Percentiles rank a stretch among this genome's conserved stretches.
These are phyloP conservation scores for Dichetophora obliterata DNA, from an alignment of 2,888 invertebrate species.

Conservation along the genomic window DNA sequence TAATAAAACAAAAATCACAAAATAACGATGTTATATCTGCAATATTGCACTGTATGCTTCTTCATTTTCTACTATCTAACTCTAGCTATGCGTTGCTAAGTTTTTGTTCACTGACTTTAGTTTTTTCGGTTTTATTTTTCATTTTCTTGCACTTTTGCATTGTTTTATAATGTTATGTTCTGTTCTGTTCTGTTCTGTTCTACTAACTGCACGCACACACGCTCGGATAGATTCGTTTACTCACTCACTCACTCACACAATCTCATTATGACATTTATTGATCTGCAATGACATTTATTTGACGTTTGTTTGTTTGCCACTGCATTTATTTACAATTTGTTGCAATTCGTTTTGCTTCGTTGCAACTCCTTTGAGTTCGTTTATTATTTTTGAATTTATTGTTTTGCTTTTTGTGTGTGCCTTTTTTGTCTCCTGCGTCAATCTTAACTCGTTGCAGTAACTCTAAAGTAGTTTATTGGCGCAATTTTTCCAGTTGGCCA, in stretches of 20 bases:
- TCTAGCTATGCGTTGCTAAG: no score
- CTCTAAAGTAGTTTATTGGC: slow-evolving; percentile 14
- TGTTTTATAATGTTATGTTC: not conserved
- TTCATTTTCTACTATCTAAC: no score
- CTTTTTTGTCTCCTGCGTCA: not conserved
- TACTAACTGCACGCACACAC: not conserved
- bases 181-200: not conserved
- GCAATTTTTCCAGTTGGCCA: slow-evolving; percentile 5
- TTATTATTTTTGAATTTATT: no score
- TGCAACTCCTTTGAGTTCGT: not conserved
- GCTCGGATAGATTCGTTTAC: not conserved
- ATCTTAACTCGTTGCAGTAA: not conserved
- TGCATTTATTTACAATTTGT: slow-evolving; percentile 32
- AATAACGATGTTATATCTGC: no score
- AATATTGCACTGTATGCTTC: no score
- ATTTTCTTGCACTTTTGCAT: not conserved
- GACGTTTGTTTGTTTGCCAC: slow-evolving; percentile 29
- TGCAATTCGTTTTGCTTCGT: not conserved
- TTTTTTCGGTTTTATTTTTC: not conserved
- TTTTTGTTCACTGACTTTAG: no score
- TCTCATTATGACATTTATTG: slow-evolving; percentile 28
- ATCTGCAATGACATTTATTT: slow-evolving; percentile 30
- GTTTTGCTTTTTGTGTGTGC: no score
- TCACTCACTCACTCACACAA: not conserved
- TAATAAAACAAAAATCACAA: not conserved